phyloP scores from a whole-genome alignment of 2,888 invertebrate genomes.

The Leptopterna dolabrata region DNA sequence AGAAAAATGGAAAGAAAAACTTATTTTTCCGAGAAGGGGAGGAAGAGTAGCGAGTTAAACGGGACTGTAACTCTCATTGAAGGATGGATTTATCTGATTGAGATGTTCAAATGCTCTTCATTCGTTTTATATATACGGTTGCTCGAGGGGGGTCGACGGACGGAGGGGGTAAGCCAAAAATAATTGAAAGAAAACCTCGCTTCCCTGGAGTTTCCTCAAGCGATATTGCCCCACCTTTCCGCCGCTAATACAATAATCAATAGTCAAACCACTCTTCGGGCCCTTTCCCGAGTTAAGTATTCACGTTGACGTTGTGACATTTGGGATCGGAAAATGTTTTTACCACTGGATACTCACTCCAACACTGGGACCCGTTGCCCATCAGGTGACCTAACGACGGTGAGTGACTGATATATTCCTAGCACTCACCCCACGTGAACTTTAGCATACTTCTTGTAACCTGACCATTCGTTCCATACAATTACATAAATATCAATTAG shows the following conservation, averaged over 20 bases:
- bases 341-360: not conserved
- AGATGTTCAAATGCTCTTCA: not conserved
- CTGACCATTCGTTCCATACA: no score
- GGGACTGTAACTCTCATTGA: constrained; percentile 2
- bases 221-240: not conserved
- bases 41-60: not conserved
- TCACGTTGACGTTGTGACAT: no score
- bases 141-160: not conserved
- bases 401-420: no score
- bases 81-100: not conserved
- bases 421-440: no score
- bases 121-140: not conserved
- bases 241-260: constrained; percentile 2
- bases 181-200: not conserved
- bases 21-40: not conserved
- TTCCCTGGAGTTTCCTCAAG: no score
- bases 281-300: not conserved
- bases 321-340: not conserved
- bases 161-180: not conserved
- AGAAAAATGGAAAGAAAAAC: not conserved
- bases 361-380: no score
- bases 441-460: no score
- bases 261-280: not conserved
- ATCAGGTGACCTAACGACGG: not conserved
- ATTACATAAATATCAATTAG: no score